Conservation (phyloP, 2,113 vertebrate species). For the Zosterops pallidus region DNA sequence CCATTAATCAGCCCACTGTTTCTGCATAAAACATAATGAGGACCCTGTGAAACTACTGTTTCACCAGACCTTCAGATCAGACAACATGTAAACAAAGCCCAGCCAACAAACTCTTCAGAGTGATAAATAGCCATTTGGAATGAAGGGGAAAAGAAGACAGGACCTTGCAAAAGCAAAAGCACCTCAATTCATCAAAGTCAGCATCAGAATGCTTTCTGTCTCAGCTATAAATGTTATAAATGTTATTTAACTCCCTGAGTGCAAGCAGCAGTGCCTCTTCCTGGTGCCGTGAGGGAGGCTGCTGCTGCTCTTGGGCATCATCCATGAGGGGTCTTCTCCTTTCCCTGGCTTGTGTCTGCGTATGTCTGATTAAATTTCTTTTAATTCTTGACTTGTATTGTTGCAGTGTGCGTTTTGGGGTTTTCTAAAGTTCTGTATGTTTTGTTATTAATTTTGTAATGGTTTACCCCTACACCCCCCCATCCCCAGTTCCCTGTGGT, state of each 20-base stretch:
- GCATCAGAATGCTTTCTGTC: neutral
- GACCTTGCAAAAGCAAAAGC: neutral
- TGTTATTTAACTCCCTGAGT: neutral
- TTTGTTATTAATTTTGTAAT: too few species aligned
- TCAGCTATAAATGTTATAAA: neutral
- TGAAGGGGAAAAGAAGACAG: neutral
- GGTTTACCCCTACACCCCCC: too few species aligned
- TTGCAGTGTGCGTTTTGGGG: too few species aligned
- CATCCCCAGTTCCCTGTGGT: too few species aligned
- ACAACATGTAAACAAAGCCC: neutral
- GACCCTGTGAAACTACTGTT: neutral
- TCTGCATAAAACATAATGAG: neutral
- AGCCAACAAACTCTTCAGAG: neutral
- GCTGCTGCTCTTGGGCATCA: neutral
- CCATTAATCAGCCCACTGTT: neutral
- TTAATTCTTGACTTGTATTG: neutral
- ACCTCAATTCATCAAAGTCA: slow-evolving; percentile 20
- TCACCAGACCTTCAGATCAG: neutral
- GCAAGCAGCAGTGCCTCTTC: neutral
- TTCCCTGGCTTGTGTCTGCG: neutral
- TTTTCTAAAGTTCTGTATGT: too few species aligned
- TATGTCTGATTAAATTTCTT: neutral
- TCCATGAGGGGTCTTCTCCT: neutral
- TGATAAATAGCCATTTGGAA: neutral
- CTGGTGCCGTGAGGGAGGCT: neutral